Conservation (phyloP, 2,888 invertebrate genomes). For the Temnothorax rugatulus region DNA sequence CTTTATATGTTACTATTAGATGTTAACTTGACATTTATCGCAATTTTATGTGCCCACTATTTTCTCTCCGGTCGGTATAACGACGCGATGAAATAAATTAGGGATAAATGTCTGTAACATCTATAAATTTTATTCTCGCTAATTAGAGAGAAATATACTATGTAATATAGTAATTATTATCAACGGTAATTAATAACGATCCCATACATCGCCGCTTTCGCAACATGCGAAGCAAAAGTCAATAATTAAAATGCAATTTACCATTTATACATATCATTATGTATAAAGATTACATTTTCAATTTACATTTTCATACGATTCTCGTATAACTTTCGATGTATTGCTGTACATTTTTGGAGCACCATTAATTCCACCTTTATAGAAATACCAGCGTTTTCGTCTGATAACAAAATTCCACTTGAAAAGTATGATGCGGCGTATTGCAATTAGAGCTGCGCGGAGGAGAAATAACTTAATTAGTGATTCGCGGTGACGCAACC, state of each 20-base stretch:
- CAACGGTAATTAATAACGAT: conserved; percentile 45
- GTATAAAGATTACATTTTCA: conserved; percentile 42
- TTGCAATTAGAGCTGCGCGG: conserved; percentile 31
- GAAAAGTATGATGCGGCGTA: conserved; percentile 17
- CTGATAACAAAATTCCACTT: conserved; percentile 15
- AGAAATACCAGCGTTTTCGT: conserved; percentile 27
- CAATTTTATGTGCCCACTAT: conserved; percentile 30
- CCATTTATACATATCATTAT: conserved; percentile 31
- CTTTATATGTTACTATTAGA: conserved; percentile 5
- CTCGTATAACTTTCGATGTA: not conserved
- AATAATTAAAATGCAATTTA: conserved; percentile 46
- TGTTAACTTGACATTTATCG: conserved; percentile 33
- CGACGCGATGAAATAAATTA: conserved; percentile 38
- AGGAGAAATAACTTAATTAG: conserved; percentile 51
- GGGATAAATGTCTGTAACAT: conserved; percentile 20
- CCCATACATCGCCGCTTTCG: not conserved
- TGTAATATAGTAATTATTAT: conserved; percentile 45
- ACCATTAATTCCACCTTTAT: conserved; percentile 13
- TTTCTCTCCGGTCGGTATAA: not conserved
- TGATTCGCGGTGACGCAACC: not conserved
- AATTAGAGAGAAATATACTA: conserved; percentile 42
- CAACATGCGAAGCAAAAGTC: conserved; percentile 1
- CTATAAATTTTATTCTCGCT: conserved; percentile 41
- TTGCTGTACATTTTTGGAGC: not conserved
- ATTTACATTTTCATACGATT: conserved; percentile 34